phyloP scores from a whole-genome alignment of 2,797 vertebrate genomes.

The Rhinogobio ventralis region DNA sequence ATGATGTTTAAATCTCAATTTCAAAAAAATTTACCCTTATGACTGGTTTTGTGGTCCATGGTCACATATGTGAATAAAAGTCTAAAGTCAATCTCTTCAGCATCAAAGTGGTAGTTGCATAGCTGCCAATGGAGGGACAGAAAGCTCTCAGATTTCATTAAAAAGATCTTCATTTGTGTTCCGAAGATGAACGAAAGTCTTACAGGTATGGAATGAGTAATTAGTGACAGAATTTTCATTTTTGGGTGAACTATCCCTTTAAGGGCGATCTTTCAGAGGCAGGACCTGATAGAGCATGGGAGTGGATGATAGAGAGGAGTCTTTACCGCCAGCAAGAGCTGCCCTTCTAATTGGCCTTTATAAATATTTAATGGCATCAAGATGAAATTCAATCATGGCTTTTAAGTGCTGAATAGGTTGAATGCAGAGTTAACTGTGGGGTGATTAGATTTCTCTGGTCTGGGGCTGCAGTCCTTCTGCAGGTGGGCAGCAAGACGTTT shows the following conservation, averaged over 20 bases:
- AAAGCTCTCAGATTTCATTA: no score
- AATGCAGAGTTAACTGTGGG: slow-evolving; percentile 54
- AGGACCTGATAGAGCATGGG: slow-evolving; percentile 75
- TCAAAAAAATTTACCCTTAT: no score
- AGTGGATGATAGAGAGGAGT: slow-evolving; percentile 81
- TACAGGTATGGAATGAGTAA: no score
- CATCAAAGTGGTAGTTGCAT: no score
- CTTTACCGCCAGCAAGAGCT: slow-evolving; percentile 83
- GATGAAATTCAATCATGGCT: slow-evolving; percentile 91
- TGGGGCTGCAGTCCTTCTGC: slow-evolving; percentile 63
- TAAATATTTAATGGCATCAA: slow-evolving; percentile 97
- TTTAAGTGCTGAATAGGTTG: slow-evolving; percentile 86
- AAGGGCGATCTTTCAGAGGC: slow-evolving; percentile 76
- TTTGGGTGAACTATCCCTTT: not conserved
- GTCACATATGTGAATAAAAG: no score
- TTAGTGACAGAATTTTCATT: no score
- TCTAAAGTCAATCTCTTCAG: no score
- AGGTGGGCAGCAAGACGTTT: slow-evolving; percentile 75
- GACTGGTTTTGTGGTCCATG: no score
- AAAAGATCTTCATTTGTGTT: slow-evolving; percentile 67
- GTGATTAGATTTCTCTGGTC: slow-evolving; percentile 80
- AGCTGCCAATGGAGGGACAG: no score
- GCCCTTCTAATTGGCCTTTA: slow-evolving; percentile 94
- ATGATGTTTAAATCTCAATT: no score
- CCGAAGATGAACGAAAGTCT: no score